A percentile compares a stretch with the other conserved stretches of the same genome.
These are phyloP conservation scores for Eupithecia inturbata DNA, from an alignment of 2,888 invertebrate species.

Conservation along the genomic window DNA sequence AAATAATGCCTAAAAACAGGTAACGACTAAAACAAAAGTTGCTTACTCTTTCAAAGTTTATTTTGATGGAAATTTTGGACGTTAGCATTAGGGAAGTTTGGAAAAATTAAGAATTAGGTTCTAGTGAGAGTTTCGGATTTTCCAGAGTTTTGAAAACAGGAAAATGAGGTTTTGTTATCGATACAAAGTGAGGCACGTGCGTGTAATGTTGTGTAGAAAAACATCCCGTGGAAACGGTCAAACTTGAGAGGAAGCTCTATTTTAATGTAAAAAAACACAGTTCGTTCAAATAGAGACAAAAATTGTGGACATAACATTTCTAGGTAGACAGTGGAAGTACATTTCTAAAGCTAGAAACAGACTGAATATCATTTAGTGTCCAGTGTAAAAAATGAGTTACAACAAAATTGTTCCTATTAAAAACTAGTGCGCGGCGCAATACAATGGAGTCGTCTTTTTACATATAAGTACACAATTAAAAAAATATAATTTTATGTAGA, in stretches of 20 bases:
- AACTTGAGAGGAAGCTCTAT: neutral
- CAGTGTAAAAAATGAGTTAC: too few relatives aligned
- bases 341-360: neutral
- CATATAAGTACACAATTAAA: too few relatives aligned
- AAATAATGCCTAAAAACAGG: slow-evolving; percentile 26
- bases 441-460: too few relatives aligned
- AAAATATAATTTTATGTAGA: too few relatives aligned
- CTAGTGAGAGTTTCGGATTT: neutral
- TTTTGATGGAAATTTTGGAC: slow-evolving; percentile 33
- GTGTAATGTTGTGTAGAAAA: neutral
- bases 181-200: slow-evolving; percentile 1
- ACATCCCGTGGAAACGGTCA: neutral
- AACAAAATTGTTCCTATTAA: too few relatives aligned
- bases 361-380: too few relatives aligned
- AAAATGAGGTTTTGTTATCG: neutral
- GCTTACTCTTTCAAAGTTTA: slow-evolving; percentile 23
- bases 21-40: slow-evolving; percentile 35
- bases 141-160: neutral
- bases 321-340: neutral
- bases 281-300: neutral
- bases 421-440: too few relatives aligned
- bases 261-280: neutral
- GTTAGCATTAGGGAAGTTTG: slow-evolving; percentile 29
- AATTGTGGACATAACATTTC: neutral
- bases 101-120: slow-evolving; percentile 10